phyloP scores from a whole-genome alignment of 2,113 vertebrate species.

The Ciconia maguari region DNA sequence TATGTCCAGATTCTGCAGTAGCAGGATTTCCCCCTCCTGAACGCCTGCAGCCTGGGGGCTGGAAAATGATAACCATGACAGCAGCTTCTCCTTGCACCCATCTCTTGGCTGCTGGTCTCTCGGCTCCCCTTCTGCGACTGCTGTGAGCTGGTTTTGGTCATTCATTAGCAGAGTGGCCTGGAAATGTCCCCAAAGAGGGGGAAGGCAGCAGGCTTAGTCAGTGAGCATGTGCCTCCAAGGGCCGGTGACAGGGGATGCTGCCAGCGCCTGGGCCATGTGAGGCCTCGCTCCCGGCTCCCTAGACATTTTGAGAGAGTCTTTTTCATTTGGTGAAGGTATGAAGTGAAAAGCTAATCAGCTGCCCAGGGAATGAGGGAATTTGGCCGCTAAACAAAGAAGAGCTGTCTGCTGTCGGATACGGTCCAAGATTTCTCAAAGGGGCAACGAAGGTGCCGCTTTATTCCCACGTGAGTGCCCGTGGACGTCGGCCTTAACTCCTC shows the following conservation, averaged over 20 bases:
- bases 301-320: background rate
- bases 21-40: background rate
- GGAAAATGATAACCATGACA: background rate
- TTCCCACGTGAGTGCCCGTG: rapidly evolving
- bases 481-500: background rate
- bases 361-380: background rate
- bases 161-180: background rate
- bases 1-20: background rate
- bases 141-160: background rate
- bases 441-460: background rate
- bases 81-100: background rate
- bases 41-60: rapidly evolving
- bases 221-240: background rate
- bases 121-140: rapidly evolving
- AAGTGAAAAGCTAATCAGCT: background rate
- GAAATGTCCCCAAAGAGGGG: background rate
- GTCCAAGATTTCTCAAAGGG: background rate
- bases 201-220: background rate
- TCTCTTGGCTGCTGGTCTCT: background rate
- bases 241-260: background rate
- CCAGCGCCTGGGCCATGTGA: background rate
- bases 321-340: background rate
- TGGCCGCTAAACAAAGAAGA: constrained; percentile 35
- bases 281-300: background rate
- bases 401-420: background rate